phyloP scores from a whole-genome alignment of 37 sponge, comb jelly and placozoan species.

The Hormiphora californensis region DNA sequence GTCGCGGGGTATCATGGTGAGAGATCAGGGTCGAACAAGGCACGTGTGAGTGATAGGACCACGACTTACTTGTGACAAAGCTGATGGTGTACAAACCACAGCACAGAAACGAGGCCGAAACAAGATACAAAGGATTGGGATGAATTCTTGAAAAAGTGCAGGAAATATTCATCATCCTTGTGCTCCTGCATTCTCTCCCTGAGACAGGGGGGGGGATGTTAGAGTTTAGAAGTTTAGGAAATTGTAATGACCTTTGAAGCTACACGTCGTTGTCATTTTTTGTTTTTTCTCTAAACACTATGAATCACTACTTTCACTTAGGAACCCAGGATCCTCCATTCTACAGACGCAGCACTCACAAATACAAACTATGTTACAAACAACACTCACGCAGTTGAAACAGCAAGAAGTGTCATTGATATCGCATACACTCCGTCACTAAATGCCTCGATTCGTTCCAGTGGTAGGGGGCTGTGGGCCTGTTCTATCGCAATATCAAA shows the following conservation, averaged over 20 bases:
- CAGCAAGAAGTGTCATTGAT: conserved; percentile 44
- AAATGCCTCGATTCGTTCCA: conserved; percentile 49
- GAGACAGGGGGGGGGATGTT: background rate
- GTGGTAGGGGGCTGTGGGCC: conserved; percentile 10
- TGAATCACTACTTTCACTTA: background rate
- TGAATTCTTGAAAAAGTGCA: conserved; percentile 5
- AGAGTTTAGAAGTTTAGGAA: background rate
- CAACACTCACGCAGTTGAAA: conserved; percentile 36
- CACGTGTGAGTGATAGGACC: background rate
- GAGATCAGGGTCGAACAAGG: background rate
- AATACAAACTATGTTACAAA: no score
- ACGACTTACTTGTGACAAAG: conserved; percentile 49
- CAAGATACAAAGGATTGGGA: background rate
- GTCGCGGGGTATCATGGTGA: background rate
- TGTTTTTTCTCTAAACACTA: background rate
- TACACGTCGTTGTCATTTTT: background rate
- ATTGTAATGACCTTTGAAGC: background rate
- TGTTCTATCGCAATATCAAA: conserved; percentile 10
- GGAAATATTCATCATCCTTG: background rate
- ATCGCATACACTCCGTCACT: conserved; percentile 50
- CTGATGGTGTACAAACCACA: conserved; percentile 47
- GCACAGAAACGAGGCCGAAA: conserved; percentile 21
- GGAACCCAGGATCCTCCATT: no score
- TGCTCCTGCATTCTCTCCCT: background rate
- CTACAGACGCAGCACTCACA: no score